Conservation (phyloP, 2,888 invertebrate genomes). For the Ditula angustiorana region DNA sequence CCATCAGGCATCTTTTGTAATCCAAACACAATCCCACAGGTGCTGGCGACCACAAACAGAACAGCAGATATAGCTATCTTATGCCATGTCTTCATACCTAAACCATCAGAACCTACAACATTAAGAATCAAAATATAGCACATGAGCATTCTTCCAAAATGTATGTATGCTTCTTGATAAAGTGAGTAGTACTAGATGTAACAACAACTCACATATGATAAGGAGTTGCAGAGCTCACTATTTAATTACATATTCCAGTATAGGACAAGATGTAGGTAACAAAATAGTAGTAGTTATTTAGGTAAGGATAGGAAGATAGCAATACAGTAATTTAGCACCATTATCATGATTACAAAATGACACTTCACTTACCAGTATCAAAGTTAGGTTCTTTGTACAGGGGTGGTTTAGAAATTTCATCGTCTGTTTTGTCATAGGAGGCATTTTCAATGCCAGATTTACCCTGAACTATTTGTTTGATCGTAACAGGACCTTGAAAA, state of each 20-base stretch:
- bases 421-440: slow-evolving; percentile 62
- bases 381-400: slow-evolving; percentile 26
- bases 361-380: slow-evolving; percentile 38
- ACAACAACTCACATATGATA: no score
- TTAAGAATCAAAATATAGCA: background rate
- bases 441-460: slow-evolving; percentile 67
- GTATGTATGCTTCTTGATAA: no score
- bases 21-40: slow-evolving; percentile 32
- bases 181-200: no score
- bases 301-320: no score
- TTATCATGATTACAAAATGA: background rate
- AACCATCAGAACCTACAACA: slow-evolving; percentile 25
- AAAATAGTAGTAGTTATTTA: no score
- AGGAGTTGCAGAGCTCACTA: no score
- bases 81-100: slow-evolving; percentile 31
- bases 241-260: no score
- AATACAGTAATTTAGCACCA: background rate
- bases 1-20: slow-evolving; percentile 2
- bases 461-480: slow-evolving; percentile 89
- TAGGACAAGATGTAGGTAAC: no score
- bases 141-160: no score
- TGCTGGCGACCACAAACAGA: slow-evolving; percentile 20
- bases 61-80: slow-evolving; percentile 26
- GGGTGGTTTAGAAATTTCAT: slow-evolving; percentile 47
- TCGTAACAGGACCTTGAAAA: slow-evolving; percentile 91